Base-by-base conservation (phyloP, 2,888 invertebrate species). In the Rotaria sp. region DNA sequence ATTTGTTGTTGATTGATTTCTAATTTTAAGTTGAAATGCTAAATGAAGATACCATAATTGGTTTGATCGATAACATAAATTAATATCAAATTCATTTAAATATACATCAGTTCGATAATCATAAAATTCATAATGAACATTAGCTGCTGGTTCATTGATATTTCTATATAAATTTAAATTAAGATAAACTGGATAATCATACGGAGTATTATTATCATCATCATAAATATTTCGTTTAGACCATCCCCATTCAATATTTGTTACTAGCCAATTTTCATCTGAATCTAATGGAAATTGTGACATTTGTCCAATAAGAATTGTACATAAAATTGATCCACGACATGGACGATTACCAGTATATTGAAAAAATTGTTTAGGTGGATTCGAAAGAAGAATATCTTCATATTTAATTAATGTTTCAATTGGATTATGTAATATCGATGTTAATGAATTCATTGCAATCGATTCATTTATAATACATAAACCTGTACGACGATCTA, bases 61-160 rank as follows among this genome's bases (percentile, higher is more conserved):
- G 26, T 80, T 80, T 41, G 75, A 80, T 80, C 75, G 38, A 38
- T 80, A 80, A 8, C 75, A 80, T 26, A 80, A 7, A 45, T 45
- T 41, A 80, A 80, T 26, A 45, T 80, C 75, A 18, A 80, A 80
- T 45, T 80, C 75, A 45, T 80, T 30, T 26, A 26, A 8, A 80
- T 80, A 24, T 30, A 80, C 75, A 26, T 80, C 41, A 3, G 38
- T 38, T 41, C 38, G 21, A 80, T 45, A 80, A 26, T 80, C 75
- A 45, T 80, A 80, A 45, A 80, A 80, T 26, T 80, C 75, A 80
- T 80, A 80, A 26, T 80, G 75, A 45, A 80, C n/a, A 26, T 41
- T 80, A 11, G 45, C 41, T 26, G 38, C 45, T 45, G 38, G 41
- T 45, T 41, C 41, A 45, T 11, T 13, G 1, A 15, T 80, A 18